Evolutionary conservation across 2,113 vertebrate genomes (phyloP).

Genomic region (Sphyrna mokarran): DNA sequence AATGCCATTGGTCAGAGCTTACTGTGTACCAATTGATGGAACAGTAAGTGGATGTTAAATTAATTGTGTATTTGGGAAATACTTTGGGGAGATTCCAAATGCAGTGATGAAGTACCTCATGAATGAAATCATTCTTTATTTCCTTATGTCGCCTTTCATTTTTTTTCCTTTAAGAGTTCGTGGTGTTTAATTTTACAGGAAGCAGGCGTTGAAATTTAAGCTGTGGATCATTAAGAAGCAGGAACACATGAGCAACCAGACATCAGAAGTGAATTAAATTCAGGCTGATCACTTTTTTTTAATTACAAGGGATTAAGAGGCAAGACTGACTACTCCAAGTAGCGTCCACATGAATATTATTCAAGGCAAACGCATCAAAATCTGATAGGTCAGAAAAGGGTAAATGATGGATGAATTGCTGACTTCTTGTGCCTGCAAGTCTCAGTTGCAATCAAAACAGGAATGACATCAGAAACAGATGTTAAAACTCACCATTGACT

Average conservation of each 20-base stretch:
- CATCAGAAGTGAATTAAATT: not conserved
- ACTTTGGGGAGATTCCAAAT: not conserved
- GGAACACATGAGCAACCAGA: not conserved
- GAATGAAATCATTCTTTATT: not conserved
- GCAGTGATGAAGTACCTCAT: not conserved
- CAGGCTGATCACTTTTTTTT: not conserved
- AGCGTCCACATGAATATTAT: not conserved
- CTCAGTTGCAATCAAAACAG: constrained; percentile 24
- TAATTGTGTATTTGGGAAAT: not conserved
- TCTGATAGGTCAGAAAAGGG: not conserved
- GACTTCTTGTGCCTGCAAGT: not conserved
- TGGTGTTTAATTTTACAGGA: not conserved
- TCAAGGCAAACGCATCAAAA: not conserved
- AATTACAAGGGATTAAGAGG: not conserved
- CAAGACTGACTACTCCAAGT: not conserved
- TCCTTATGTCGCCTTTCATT: no score
- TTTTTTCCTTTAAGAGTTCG: not conserved
- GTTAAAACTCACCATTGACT: constrained; percentile 12
- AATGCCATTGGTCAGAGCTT: not conserved
- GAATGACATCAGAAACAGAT: constrained; percentile 28
- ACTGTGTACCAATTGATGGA: not conserved
- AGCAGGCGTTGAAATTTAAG: not conserved
- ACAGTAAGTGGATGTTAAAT: not conserved
- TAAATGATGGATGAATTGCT: not conserved
- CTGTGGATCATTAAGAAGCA: not conserved